Percentiles rank a stretch among this genome's conserved stretches.
These are phyloP conservation scores for mouse (Mus musculus) DNA, from an alignment of 2,113 vertebrate genomes.

Conservation along the genomic window DNA sequence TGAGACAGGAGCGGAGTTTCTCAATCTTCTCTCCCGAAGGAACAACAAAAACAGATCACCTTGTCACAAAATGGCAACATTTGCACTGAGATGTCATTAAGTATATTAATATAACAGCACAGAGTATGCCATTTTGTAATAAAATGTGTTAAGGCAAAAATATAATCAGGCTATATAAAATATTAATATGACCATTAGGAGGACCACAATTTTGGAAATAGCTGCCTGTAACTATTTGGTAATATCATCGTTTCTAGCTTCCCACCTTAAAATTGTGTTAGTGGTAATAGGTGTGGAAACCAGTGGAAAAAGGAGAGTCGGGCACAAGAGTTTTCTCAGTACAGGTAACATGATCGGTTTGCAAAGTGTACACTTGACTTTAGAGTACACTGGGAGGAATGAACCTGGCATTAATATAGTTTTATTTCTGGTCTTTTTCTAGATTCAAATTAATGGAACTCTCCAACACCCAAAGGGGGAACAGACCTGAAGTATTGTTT, in stretches of 20 bases:
- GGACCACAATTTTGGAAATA: background rate
- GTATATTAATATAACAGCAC: background rate
- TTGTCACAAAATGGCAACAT: background rate
- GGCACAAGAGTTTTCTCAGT: background rate
- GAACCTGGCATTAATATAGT: background rate
- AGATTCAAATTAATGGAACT: slow-evolving; percentile 13
- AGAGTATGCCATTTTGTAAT: background rate
- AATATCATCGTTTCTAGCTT: background rate
- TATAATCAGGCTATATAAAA: background rate
- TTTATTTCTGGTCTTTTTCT: slow-evolving; percentile 26
- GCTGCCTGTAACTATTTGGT: background rate
- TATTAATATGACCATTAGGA: background rate
- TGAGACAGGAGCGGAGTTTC: background rate
- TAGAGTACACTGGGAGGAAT: background rate
- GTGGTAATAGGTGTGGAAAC: background rate
- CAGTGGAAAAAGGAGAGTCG: background rate
- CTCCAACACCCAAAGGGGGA: background rate
- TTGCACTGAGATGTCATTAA: background rate
- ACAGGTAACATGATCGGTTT: background rate
- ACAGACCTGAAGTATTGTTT: background rate
- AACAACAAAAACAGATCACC: too few species aligned
- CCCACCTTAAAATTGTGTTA: background rate
- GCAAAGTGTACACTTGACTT: background rate
- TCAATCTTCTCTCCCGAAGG: background rate
- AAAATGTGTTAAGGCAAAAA: background rate